Evolutionary conservation across 2,113 vertebrate species (phyloP).

Genomic region (Eptesicus fuscus): DNA sequence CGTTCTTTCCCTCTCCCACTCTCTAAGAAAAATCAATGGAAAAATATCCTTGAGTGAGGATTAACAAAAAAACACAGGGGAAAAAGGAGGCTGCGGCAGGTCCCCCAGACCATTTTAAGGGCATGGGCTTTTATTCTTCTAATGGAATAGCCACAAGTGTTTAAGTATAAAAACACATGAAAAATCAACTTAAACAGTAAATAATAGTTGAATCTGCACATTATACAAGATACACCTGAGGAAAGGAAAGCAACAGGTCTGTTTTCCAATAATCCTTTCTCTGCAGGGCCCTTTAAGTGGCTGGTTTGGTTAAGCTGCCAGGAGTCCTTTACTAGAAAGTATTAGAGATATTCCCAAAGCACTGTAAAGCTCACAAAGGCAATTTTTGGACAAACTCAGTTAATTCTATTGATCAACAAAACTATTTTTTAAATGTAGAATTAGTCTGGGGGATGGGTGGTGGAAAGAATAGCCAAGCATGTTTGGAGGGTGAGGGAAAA

Average conservation of each 20-base stretch:
- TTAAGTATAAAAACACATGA: neutral
- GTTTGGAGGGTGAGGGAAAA: neutral
- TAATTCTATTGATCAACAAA: constrained; percentile 20
- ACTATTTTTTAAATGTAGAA: neutral
- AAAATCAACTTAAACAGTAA: neutral
- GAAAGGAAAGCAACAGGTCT: neutral
- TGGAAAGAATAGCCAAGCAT: neutral
- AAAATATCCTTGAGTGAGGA: too few species aligned
- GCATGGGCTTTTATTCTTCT: neutral
- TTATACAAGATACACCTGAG: neutral
- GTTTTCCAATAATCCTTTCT: neutral
- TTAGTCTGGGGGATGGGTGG: neutral
- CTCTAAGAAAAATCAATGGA: too few species aligned
- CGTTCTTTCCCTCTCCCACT: too few species aligned
- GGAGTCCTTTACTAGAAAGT: neutral
- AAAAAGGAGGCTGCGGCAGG: neutral
- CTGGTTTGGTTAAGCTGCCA: neutral
- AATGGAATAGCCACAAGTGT: neutral
- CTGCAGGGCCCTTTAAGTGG: neutral
- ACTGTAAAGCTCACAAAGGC: constrained; percentile 7
- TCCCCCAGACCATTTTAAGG: neutral
- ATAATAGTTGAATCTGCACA: neutral
- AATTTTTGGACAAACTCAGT: neutral
- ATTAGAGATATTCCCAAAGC: constrained; percentile 21
- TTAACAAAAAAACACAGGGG: neutral